Evolutionary conservation across 2,888 invertebrate species (phyloP).

Genomic region (Hypomecis atomaria): DNA sequence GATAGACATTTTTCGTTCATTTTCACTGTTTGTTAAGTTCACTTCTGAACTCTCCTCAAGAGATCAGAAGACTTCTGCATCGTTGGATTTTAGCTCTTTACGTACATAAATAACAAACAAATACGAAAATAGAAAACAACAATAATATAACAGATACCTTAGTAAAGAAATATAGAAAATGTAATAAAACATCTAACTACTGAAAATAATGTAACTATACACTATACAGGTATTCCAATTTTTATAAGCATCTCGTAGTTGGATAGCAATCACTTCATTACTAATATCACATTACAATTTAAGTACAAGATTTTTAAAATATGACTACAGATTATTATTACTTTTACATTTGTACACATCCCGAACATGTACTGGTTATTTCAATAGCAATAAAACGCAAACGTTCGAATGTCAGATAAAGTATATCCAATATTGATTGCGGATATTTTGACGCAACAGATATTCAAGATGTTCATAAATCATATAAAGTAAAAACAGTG

Average conservation of each 20-base stretch:
- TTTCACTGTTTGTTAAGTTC: not conserved
- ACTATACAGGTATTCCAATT: too few species aligned
- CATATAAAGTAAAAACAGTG: slow-evolving; percentile 45
- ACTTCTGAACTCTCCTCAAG: slow-evolving; percentile 21
- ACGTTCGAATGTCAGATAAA: slow-evolving; percentile 38
- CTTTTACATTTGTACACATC: slow-evolving; percentile 5
- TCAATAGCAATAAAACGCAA: slow-evolving; percentile 46
- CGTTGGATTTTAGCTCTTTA: slow-evolving; percentile 1
- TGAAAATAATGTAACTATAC: too few species aligned
- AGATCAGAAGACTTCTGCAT: slow-evolving; percentile 17
- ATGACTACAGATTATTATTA: not conserved
- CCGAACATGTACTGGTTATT: slow-evolving; percentile 17
- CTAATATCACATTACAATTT: too few species aligned
- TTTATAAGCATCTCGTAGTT: too few species aligned
- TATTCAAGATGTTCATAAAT: slow-evolving; percentile 55
- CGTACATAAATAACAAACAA: not conserved
- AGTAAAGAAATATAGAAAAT: too few species aligned
- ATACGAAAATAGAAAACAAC: not conserved
- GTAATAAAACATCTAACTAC: too few species aligned
- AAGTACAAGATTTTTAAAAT: too few species aligned
- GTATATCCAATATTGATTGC: slow-evolving; percentile 49
- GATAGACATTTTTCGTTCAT: slow-evolving; percentile 29
- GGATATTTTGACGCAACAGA: slow-evolving; percentile 54
- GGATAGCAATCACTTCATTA: too few species aligned
- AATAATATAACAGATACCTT: too few species aligned